These are phyloP conservation scores for Dipodomys stephensi DNA, from an alignment of 2,113 vertebrate genomes.

Conservation along the genomic window DNA sequence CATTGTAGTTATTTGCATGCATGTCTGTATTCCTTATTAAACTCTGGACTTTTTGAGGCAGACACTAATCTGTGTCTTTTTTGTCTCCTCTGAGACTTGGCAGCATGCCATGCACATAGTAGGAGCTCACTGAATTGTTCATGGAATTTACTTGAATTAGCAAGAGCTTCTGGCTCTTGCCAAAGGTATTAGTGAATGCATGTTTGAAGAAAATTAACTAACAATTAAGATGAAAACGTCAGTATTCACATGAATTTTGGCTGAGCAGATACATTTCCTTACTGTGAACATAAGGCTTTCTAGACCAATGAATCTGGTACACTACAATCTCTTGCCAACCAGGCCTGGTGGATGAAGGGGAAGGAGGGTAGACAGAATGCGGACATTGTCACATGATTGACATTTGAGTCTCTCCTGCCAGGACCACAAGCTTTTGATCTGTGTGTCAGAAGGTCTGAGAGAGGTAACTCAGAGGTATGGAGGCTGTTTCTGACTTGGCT, in stretches of 20 bases:
- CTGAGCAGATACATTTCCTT: slow-evolving; percentile 68
- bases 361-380: slow-evolving; percentile 25
- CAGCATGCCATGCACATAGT: slow-evolving; percentile 20
- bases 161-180: slow-evolving; percentile 35
- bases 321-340: slow-evolving; percentile 58
- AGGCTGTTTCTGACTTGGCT: background rate
- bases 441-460: background rate
- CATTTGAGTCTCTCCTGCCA: slow-evolving; percentile 28
- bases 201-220: slow-evolving; percentile 79
- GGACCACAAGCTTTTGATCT: background rate
- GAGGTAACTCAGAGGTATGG: background rate
- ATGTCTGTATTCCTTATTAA: background rate
- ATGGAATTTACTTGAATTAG: slow-evolving; percentile 37
- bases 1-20: background rate
- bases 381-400: slow-evolving; percentile 49
- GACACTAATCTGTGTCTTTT: background rate
- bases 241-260: slow-evolving; percentile 70
- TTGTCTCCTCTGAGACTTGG: background rate
- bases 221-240: slow-evolving; percentile 78
- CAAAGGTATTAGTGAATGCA: slow-evolving; percentile 66
- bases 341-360: slow-evolving; percentile 39
- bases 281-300: slow-evolving; percentile 77
- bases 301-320: slow-evolving; percentile 77
- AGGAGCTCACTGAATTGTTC: slow-evolving; percentile 47
- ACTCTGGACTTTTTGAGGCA: background rate